Conservation (phyloP, 2,797 vertebrate species). For the Monodelphis domestica region DNA sequence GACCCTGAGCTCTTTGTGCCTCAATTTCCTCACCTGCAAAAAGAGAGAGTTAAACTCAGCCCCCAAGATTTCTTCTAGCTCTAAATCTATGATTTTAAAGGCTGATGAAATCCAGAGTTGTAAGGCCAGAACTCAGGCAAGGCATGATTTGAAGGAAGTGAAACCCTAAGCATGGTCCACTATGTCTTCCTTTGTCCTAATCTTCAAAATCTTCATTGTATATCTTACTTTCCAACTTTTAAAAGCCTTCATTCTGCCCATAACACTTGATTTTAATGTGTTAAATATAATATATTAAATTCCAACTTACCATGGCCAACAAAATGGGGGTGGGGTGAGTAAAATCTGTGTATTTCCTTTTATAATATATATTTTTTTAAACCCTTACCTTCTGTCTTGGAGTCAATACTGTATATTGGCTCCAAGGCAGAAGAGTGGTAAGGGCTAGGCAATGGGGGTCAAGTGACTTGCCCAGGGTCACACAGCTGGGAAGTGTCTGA, state of each 20-base stretch:
- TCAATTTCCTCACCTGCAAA: background rate
- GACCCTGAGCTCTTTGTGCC: background rate
- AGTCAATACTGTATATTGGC: no score
- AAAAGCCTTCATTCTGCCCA: no score
- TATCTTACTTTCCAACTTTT: background rate
- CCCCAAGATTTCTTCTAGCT: background rate
- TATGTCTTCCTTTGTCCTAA: background rate
- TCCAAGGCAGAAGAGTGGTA: no score
- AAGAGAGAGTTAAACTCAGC: background rate
- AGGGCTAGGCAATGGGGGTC: no score
- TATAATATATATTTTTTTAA: no score
- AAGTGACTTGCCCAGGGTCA: no score
- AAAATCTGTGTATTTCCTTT: background rate
- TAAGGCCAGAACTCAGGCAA: background rate
- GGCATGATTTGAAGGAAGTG: background rate
- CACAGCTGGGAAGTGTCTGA: no score
- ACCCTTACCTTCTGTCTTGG: no score
- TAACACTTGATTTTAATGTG: background rate
- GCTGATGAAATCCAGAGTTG: background rate
- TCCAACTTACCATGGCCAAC: background rate
- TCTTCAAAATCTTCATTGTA: background rate
- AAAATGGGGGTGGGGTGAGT: background rate
- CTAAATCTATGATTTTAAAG: background rate
- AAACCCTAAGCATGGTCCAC: background rate
- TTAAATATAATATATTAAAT: background rate